Percentiles rank a stretch among this genome's conserved stretches.
Evolutionary conservation across 2,113 vertebrate genomes (phyloP).

Genomic region (Megaleporinus macrocephalus): DNA sequence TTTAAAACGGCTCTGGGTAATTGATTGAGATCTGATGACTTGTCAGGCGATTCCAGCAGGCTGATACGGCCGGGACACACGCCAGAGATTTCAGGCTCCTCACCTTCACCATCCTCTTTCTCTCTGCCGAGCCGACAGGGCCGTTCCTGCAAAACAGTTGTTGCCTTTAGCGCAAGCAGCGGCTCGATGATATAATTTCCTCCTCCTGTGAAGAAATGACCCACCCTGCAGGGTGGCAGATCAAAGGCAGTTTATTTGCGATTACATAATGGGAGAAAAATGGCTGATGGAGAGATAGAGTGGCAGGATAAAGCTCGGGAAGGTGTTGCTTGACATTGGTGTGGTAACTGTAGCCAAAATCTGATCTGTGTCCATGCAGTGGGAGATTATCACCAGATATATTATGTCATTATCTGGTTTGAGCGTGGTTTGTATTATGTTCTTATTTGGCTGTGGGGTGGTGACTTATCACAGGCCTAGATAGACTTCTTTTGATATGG

Average conservation of each 20-base stretch:
- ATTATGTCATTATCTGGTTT: slow-evolving; percentile 5
- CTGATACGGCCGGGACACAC: background rate
- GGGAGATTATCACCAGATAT: background rate
- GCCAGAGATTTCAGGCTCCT: background rate
- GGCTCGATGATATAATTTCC: background rate
- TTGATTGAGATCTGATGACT: background rate
- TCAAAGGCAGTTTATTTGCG: slow-evolving; percentile 19
- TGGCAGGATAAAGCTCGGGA: background rate
- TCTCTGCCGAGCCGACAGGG: background rate
- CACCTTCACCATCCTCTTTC: background rate
- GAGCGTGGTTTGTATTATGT: background rate
- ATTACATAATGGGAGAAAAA: slow-evolving; percentile 22
- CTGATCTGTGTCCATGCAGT: background rate
- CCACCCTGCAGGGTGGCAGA: slow-evolving; percentile 4
- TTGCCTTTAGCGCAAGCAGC: background rate
- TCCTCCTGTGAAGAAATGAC: slow-evolving; percentile 17
- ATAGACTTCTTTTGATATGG: background rate
- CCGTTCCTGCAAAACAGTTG: background rate
- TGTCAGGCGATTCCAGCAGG: background rate
- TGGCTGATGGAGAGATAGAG: slow-evolving; percentile 2
- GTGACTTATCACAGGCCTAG: background rate
- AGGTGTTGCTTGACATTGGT: slow-evolving; percentile 1
- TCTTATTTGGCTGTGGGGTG: background rate
- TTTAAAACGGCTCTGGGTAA: background rate
- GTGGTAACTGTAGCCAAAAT: background rate